phyloP scores from a whole-genome alignment of 2,113 vertebrate species.

The Trachemys scripta region DNA sequence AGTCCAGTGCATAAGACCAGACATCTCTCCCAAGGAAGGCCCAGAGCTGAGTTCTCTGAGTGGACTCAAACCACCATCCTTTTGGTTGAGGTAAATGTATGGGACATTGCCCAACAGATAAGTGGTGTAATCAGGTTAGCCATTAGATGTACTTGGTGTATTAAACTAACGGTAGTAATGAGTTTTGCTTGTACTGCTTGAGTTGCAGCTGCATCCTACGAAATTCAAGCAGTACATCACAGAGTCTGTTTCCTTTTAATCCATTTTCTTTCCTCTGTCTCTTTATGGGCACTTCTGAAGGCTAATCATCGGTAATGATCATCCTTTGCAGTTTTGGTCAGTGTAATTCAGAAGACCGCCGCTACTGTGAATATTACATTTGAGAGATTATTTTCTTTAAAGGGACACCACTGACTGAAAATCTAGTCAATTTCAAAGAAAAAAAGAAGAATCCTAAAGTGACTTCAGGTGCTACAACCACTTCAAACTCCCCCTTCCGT shows the following conservation, averaged over 20 bases:
- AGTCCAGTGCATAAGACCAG: not conserved
- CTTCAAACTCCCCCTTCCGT: not conserved
- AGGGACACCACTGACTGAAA: not conserved
- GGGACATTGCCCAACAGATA: rapidly evolving
- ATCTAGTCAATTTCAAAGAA: not conserved
- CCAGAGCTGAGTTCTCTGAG: not conserved
- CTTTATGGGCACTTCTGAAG: not conserved
- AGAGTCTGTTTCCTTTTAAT: not conserved
- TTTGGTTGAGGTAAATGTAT: rapidly evolving
- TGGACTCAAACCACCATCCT: rapidly evolving
- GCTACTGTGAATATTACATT: not conserved
- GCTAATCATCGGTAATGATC: not conserved
- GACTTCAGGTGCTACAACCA: not conserved
- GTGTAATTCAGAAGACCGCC: not conserved
- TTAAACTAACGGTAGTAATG: not conserved
- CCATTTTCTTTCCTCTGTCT: not conserved
- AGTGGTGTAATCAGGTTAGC: rapidly evolving
- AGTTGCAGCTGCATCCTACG: not conserved
- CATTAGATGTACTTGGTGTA: not conserved
- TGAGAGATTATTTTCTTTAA: not conserved
- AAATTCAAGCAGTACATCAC: not conserved
- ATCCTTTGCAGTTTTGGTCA: not conserved
- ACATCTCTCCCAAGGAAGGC: not conserved
- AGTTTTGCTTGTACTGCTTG: not conserved
- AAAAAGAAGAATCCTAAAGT: not conserved